phyloP scores from a whole-genome alignment of 1,140 invertebrate species.

The Cyclina sinensis region DNA sequence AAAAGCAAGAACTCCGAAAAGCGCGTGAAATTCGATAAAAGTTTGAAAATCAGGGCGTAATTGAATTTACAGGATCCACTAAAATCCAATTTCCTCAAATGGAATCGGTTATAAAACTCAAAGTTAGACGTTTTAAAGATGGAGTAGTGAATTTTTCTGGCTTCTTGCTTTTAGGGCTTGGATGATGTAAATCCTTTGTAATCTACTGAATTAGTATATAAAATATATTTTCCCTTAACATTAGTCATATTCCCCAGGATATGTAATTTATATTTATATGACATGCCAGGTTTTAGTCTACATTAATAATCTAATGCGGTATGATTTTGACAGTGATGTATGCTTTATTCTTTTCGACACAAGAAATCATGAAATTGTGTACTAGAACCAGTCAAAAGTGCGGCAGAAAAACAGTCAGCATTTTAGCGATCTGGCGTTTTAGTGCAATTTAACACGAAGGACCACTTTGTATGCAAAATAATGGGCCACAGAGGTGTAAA shows the following conservation, averaged over 20 bases:
- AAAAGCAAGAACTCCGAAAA: slow-evolving; percentile 69
- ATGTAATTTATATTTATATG: slow-evolving; percentile 14
- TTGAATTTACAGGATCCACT: slow-evolving; percentile 52
- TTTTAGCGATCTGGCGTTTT: too few species aligned
- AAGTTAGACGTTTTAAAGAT: slow-evolving; percentile 43
- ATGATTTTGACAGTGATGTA: slow-evolving; percentile 14
- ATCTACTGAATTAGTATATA: slow-evolving; percentile 24
- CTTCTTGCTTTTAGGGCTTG: slow-evolving; percentile 48
- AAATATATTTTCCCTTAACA: not conserved
- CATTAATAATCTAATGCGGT: not conserved
- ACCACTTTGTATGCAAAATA: too few species aligned
- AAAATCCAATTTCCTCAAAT: slow-evolving; percentile 60
- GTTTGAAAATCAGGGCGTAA: slow-evolving; percentile 53
- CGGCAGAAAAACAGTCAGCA: not conserved
- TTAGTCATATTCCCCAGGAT: not conserved
- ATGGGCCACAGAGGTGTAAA: too few species aligned
- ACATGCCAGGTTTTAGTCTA: not conserved
- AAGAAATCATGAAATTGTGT: too few species aligned
- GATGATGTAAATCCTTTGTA: slow-evolving; percentile 16
- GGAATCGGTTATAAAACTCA: slow-evolving; percentile 53
- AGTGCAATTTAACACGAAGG: too few species aligned
- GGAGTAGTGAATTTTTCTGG: slow-evolving; percentile 21
- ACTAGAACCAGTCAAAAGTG: not conserved
- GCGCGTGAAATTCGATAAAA: slow-evolving; percentile 67
- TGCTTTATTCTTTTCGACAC: not conserved